These are phyloP conservation scores for Portevinia maculata DNA, from an alignment of 2,888 invertebrate species.

Conservation along the genomic window DNA sequence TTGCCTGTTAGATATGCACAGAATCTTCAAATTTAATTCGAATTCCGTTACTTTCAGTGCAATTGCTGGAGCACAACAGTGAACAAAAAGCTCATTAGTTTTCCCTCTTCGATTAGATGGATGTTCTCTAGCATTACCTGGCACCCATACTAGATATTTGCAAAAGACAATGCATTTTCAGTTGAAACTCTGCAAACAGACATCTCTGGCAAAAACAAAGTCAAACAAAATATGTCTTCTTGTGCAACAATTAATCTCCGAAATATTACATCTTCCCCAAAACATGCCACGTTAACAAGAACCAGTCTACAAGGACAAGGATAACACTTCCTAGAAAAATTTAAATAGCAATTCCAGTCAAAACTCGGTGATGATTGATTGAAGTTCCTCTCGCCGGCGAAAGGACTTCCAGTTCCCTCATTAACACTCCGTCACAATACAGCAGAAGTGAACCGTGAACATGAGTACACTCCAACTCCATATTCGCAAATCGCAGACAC, in stretches of 20 bases:
- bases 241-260: constrained; percentile 68
- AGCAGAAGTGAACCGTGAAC: constrained; percentile 21
- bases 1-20: not conserved
- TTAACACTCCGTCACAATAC: constrained; percentile 38
- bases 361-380: constrained; percentile 69
- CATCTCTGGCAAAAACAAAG: constrained; percentile 13
- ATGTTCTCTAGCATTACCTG: too few relatives aligned
- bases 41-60: too few relatives aligned
- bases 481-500: not conserved
- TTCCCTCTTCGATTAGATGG: too few relatives aligned
- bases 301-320: constrained; percentile 8
- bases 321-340: constrained; percentile 33
- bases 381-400: constrained; percentile 31
- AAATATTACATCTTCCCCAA: constrained; percentile 30
- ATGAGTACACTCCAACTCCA: not conserved
- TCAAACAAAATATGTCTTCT: constrained; percentile 45
- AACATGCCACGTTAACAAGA: constrained; percentile 22
- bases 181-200: constrained; percentile 41
- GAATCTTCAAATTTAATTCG: not conserved
- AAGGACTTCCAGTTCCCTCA: constrained; percentile 36
- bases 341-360: constrained; percentile 64
- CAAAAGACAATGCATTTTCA: constrained; percentile 10
- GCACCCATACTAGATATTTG: too few relatives aligned
- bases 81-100: too few relatives aligned
- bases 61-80: too few relatives aligned